These are phyloP conservation scores for Luffia ferchaultella DNA, from an alignment of 2,888 invertebrate genomes.

Conservation along the genomic window DNA sequence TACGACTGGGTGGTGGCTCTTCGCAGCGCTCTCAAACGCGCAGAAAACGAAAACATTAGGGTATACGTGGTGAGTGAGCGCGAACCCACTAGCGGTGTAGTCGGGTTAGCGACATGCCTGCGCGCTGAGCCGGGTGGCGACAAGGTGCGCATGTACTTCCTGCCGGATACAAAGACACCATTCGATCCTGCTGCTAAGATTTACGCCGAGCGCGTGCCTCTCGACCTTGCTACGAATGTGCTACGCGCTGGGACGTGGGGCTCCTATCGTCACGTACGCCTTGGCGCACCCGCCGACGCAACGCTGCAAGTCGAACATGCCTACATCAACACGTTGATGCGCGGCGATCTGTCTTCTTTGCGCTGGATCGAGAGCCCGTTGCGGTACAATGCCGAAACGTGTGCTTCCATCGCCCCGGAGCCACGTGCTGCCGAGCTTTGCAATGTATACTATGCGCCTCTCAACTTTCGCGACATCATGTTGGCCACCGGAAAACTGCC, in stretches of 20 bases:
- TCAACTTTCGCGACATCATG: conserved; percentile 99
- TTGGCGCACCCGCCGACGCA: conserved; percentile 53
- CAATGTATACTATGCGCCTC: conserved; percentile 90
- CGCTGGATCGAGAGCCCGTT: conserved; percentile 91
- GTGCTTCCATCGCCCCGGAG: conserved; percentile 35
- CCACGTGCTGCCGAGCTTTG: conserved; percentile 75
- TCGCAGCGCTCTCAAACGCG: conserved; percentile 76
- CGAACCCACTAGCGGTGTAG: conserved; percentile 75
- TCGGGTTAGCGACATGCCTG: conserved; percentile 92
- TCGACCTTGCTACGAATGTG: conserved; percentile 88
- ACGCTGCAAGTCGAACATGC: conserved; percentile 83
- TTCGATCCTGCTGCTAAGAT: conserved; percentile 66
- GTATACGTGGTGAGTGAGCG: conserved; percentile 76
- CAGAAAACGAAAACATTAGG: conserved; percentile 66
- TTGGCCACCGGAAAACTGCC: conserved; percentile 96
- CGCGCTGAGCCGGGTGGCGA: conserved; percentile 86
- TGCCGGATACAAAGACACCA: conserved; percentile 70
- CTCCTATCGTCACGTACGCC: conserved; percentile 79
- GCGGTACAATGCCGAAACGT: conserved; percentile 62
- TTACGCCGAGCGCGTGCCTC: conserved; percentile 71
- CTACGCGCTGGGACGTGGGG: conserved; percentile 87
- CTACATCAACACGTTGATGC: conserved; percentile 89
- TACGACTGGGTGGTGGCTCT: conserved; percentile 85
- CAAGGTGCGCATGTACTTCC: conserved; percentile 75
- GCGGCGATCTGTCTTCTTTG: conserved; percentile 93